These are phyloP conservation scores for Anarhynchus alexandrinus DNA, from an alignment of 2,113 vertebrate genomes.

Conservation along the genomic window DNA sequence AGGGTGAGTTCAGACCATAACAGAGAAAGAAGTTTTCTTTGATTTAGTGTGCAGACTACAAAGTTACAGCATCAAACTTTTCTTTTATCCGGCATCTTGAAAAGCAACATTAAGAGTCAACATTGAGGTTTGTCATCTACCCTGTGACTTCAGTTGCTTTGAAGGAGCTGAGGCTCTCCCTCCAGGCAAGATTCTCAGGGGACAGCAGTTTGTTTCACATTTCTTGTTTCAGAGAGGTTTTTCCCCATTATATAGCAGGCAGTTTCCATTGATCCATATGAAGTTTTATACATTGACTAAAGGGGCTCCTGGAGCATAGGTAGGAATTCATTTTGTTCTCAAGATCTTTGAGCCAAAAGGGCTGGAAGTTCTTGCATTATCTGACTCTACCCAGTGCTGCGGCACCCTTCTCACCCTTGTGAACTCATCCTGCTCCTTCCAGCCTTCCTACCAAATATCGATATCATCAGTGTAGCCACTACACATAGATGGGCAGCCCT, in stretches of 20 bases:
- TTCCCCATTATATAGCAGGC: not conserved
- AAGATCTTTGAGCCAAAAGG: not conserved
- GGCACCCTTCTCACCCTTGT: not conserved
- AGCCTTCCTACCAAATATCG: fast-evolving
- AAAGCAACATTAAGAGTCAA: not conserved
- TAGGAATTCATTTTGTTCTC: not conserved
- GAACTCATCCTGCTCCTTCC: not conserved
- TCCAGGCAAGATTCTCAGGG: not conserved
- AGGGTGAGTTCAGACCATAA: not conserved
- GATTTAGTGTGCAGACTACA: not conserved
- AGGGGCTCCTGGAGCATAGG: not conserved
- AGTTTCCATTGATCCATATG: not conserved
- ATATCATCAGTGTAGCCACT: fast-evolving
- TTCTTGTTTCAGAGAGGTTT: not conserved
- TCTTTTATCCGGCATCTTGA: not conserved
- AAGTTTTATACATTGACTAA: not conserved
- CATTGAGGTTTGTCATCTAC: not conserved
- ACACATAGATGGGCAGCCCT: not conserved
- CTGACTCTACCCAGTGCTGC: not conserved
- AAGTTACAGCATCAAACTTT: not conserved
- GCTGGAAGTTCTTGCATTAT: not conserved
- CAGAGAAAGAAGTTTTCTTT: not conserved
- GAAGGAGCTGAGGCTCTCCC: not conserved
- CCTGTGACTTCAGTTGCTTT: not conserved
- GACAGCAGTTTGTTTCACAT: not conserved